A percentile compares a stretch with the other conserved stretches of the same genome.
Evolutionary conservation across 2,113 vertebrate genomes (phyloP).

Genomic region (Diadophis punctatus): DNA sequence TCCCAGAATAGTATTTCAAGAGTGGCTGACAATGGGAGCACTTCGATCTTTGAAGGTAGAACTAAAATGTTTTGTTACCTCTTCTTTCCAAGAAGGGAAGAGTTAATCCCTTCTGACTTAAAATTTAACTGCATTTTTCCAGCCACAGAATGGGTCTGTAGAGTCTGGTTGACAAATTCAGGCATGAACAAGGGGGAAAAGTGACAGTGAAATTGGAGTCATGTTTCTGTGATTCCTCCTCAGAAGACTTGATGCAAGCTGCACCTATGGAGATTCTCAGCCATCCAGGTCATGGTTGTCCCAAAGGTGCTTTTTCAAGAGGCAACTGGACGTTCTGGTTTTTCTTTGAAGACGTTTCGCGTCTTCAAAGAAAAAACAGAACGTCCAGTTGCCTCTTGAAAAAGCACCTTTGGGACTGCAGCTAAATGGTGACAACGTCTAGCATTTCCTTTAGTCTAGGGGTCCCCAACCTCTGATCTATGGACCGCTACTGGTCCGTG

Average conservation of each 20-base stretch:
- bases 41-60: neutral
- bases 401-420: too few species aligned
- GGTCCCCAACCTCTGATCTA: neutral
- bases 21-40: neutral
- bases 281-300: too few species aligned
- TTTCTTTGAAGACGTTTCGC: too few species aligned
- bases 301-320: too few species aligned
- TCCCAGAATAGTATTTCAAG: neutral
- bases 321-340: too few species aligned
- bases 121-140: neutral
- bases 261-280: too few species aligned
- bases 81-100: neutral
- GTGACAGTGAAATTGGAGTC: too few species aligned
- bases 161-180: neutral
- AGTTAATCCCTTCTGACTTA: neutral
- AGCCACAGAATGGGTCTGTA: neutral
- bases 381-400: too few species aligned
- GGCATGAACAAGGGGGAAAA: neutral
- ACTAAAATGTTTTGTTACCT: neutral
- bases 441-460: neutral
- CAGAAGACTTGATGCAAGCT: neutral
- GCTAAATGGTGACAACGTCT: neutral
- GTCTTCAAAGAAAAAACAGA: too few species aligned
- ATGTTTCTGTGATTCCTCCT: neutral
- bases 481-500: rapidly evolving